A percentile compares a stretch with the other conserved stretches of the same genome.
Conservation (phyloP, 2,113 vertebrate genomes). For the Perognathus longimembris region DNA sequence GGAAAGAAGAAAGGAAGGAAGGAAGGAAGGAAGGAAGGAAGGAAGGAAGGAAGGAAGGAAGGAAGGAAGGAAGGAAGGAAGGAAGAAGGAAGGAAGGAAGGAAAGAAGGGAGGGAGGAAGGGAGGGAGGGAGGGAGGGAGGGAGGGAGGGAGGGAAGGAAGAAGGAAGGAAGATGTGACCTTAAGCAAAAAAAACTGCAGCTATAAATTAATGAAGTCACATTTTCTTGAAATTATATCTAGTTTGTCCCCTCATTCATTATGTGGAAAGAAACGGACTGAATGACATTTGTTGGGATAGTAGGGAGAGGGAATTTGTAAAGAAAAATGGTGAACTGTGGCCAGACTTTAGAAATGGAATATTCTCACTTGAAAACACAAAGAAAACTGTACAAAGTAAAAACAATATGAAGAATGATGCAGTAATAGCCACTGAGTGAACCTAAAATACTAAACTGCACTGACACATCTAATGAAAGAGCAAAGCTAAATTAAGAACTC, state of each 20-base stretch:
- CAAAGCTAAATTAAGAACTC: slow-evolving; percentile 50
- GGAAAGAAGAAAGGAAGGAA: neutral
- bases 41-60: no score
- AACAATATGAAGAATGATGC: neutral
- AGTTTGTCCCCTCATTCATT: neutral
- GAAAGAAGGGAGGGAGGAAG: no score
- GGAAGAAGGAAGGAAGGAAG: neutral
- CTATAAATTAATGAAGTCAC: slow-evolving; percentile 6
- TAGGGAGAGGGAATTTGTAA: neutral
- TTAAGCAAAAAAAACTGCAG: slow-evolving; percentile 34
- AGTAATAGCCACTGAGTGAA: neutral
- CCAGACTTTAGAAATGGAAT: slow-evolving; percentile 22
- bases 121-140: no score
- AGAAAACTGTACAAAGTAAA: slow-evolving; percentile 18
- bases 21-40: no score
- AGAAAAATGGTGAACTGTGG: neutral
- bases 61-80: neutral
- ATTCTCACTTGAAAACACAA: slow-evolving; percentile 12
- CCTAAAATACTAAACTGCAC: neutral
- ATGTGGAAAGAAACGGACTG: neutral
- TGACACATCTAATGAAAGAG: slow-evolving; percentile 32
- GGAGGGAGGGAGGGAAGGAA: no score
- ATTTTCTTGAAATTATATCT: slow-evolving; percentile 22
- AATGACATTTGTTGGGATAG: neutral
- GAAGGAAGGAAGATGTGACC: neutral